Evolutionary conservation across 2,113 vertebrate species (phyloP).

Genomic region (Alouatta palliata): DNA sequence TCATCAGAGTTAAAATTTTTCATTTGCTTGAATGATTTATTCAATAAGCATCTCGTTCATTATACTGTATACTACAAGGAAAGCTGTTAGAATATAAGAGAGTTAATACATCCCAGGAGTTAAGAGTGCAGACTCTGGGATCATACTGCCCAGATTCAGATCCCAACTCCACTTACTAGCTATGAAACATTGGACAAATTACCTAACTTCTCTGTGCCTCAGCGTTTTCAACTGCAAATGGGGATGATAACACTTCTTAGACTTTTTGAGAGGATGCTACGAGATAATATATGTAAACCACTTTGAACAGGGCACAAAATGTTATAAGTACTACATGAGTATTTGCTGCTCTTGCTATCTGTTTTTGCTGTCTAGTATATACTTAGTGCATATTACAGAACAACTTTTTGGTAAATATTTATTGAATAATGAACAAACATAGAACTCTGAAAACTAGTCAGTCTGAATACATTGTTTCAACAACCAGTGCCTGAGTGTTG

Average conservation of each 20-base stretch:
- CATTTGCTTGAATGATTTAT: background rate
- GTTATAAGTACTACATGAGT: background rate
- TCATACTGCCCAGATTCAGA: background rate
- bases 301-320: background rate
- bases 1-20: slow-evolving; percentile 24
- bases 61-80: background rate
- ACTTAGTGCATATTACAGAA: background rate
- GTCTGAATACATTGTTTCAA: slow-evolving; percentile 3
- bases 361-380: background rate
- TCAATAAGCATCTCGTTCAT: background rate
- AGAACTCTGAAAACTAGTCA: slow-evolving; percentile 29
- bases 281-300: background rate
- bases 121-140: background rate
- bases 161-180: background rate
- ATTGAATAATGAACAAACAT: slow-evolving; percentile 8
- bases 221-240: background rate
- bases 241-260: background rate
- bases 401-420: background rate
- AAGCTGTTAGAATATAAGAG: background rate
- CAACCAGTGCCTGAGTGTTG: background rate
- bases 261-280: background rate
- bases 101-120: background rate
- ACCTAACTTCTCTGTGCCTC: background rate
- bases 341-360: background rate
- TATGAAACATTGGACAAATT: background rate